phyloP scores from a whole-genome alignment of 1,140 invertebrate species.

The Camponotus vicinus region DNA sequence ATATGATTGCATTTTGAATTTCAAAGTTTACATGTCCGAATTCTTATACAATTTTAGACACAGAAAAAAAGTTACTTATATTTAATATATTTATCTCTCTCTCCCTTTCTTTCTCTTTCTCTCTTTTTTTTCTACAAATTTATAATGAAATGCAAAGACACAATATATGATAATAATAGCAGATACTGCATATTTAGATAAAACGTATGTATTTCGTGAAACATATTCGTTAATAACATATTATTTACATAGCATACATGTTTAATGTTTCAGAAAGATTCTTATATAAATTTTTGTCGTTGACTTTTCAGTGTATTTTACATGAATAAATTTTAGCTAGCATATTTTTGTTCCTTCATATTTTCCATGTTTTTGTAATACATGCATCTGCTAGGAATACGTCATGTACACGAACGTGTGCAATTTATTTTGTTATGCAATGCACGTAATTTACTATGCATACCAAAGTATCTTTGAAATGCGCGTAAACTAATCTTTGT shows the following conservation, averaged over 20 bases:
- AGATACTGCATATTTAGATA: background rate
- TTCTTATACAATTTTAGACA: background rate
- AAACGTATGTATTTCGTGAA: background rate
- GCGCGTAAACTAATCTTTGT: constrained; percentile 32
- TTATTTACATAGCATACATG: background rate
- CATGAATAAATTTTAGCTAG: background rate
- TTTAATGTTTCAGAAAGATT: constrained; percentile 1
- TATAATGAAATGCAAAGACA: background rate
- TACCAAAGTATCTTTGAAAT: background rate
- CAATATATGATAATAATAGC: background rate
- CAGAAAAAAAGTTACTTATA: background rate
- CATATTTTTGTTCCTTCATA: background rate
- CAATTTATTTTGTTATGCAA: constrained; percentile 29
- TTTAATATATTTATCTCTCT: background rate
- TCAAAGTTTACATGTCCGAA: background rate
- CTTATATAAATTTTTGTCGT: background rate
- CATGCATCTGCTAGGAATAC: background rate
- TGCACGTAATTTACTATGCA: background rate
- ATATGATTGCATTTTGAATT: background rate
- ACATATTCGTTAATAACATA: background rate
- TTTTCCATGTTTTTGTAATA: background rate
- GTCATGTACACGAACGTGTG: background rate
- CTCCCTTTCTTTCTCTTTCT: too few species aligned
- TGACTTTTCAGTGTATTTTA: background rate
- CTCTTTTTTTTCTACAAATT: background rate